Evolutionary conservation across 1,140 invertebrate genomes (phyloP).

Genomic region (Manduca sexta): DNA sequence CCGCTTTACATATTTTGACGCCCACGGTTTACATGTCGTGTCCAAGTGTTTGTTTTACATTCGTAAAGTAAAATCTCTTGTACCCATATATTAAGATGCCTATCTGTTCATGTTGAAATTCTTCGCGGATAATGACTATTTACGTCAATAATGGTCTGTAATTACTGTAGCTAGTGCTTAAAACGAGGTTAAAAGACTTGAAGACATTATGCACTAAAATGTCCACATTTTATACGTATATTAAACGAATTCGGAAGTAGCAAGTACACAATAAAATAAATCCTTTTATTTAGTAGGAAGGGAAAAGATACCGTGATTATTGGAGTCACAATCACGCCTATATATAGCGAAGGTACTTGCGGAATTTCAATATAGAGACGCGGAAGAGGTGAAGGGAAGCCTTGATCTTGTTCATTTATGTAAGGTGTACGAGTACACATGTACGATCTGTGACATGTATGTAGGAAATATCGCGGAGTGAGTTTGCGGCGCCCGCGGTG

Average conservation of each 20-base stretch:
- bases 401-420: constrained; percentile 49
- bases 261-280: too few species aligned
- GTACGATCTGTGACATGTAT: constrained; percentile 18
- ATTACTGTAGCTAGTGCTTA: too few species aligned
- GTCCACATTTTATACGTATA: too few species aligned
- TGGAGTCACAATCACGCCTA: too few species aligned
- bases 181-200: too few species aligned
- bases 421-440: constrained; percentile 6
- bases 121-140: not conserved
- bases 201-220: too few species aligned
- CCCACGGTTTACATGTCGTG: constrained; percentile 22
- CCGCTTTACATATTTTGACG: constrained; percentile 44
- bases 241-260: too few species aligned
- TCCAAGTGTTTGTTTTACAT: constrained; percentile 9
- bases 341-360: constrained; percentile 2
- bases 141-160: not conserved
- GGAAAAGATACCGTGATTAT: too few species aligned
- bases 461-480: constrained; percentile 46
- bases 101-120: not conserved
- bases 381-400: constrained; percentile 46
- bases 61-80: not conserved
- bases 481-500: constrained; percentile 42
- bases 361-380: constrained; percentile 49
- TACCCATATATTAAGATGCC: not conserved
- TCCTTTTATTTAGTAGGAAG: too few species aligned